Evolutionary conservation across 2,888 invertebrate genomes (phyloP), one percentile per base, ranked within the genome.

Genomic region (Drosophila nigricruria): DNA sequence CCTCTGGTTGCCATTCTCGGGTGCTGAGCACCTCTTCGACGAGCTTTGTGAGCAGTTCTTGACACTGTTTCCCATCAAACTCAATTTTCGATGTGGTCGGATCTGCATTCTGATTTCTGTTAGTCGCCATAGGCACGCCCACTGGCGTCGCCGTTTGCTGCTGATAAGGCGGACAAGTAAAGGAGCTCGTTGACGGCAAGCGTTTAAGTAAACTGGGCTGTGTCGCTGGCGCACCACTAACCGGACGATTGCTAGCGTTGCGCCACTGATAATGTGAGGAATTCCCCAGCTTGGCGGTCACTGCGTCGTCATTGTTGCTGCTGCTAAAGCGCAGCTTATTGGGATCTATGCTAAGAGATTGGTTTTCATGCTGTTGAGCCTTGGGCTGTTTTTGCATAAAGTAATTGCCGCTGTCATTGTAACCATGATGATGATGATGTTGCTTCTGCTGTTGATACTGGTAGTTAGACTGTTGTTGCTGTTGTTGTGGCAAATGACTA

Each of bases 241-340:
- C 73, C 23, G 81, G 87, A 8, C 81, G 75, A 16, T 87, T 87
- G 34, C 73, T 70, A 0, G 50, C 45, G 10, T 71, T 83, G 42
- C 91, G 89, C 91, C 91, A 92, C 57, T 88, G 82, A n/a, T 85
- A 85, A 4, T 74, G 69, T 1, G 88, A 82, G 0, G 81, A 80
- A 43, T 84, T 89, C 16, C 92, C 91, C 38, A 92, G 69, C 49
- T 79, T 88, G 6, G 86, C 85, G 2, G 70, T 88, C 14, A 73
- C 14, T 10, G 66, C 69, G 6, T 81, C 85, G 10, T 89, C 83
- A 8, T 76, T 70, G 9, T 74, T 88, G 50, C 80, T 79, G 30
- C 74, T 84, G 43, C 81, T 83, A 14, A 91, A 91, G 38, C 88
- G 89, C 50, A 92, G 58, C 64, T 92, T 92, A 36, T 81, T 92